These are phyloP conservation scores for Synergus umbraculus DNA, from an alignment of 2,888 invertebrate genomes.

Conservation along the genomic window DNA sequence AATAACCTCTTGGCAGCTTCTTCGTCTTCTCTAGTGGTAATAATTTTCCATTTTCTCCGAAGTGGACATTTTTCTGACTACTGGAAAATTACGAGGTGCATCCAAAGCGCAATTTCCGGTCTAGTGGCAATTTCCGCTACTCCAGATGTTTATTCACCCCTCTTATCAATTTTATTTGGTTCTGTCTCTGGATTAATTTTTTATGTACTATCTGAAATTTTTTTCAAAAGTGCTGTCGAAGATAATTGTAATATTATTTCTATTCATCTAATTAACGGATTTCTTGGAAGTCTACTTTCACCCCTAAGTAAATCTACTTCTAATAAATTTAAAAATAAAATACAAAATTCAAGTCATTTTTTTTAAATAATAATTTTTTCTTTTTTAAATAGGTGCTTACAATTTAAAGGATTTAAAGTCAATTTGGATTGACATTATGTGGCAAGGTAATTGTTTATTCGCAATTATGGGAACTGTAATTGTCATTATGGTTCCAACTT, in stretches of 20 bases:
- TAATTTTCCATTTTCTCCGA: constrained; percentile 61
- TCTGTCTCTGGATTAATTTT: constrained; percentile 62
- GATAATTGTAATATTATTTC: constrained; percentile 73
- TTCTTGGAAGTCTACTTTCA: constrained; percentile 67
- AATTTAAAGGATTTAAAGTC: not conserved
- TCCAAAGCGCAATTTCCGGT: constrained; percentile 73
- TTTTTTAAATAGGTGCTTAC: not conserved
- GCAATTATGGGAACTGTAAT: constrained; percentile 51
- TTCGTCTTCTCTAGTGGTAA: constrained; percentile 60
- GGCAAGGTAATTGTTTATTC: constrained; percentile 65
- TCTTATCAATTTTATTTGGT: constrained; percentile 60
- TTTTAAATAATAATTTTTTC: not conserved
- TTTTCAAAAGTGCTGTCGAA: constrained; percentile 71
- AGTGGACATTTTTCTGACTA: constrained; percentile 67
- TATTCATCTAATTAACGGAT: constrained; percentile 68
- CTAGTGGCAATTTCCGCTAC: constrained; percentile 70
- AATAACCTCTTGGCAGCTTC: constrained; percentile 65
- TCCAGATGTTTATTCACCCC: constrained; percentile 68
- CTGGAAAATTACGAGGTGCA: constrained; percentile 72
- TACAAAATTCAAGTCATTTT: not conserved
- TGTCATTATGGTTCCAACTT: constrained; percentile 53
- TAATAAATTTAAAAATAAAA: not conserved
- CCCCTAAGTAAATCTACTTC: constrained; percentile 57
- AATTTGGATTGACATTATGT: constrained; percentile 57
- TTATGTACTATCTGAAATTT: constrained; percentile 60